Conservation (phyloP, 2,888 invertebrate genomes). For the Epinotia nisella region DNA sequence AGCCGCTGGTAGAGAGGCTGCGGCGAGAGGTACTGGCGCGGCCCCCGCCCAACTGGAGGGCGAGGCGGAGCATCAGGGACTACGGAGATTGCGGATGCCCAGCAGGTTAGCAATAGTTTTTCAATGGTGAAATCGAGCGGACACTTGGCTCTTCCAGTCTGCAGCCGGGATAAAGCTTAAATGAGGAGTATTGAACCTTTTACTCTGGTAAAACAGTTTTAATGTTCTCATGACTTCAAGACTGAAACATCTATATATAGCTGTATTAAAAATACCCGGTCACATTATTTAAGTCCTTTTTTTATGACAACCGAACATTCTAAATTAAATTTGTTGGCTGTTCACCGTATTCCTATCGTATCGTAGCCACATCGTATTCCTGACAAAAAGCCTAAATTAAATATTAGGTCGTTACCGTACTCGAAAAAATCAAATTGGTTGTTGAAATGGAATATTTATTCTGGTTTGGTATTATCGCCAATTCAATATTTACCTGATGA, state of each 20-base stretch:
- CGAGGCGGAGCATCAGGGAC: constrained; percentile 81
- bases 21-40: constrained; percentile 81
- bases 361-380: constrained; percentile 21
- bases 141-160: no score
- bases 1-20: constrained; percentile 83
- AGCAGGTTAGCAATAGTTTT: constrained; percentile 82
- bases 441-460: constrained; percentile 29
- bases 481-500: constrained; percentile 58
- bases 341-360: background rate
- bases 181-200: background rate
- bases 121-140: no score
- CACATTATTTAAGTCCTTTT: background rate
- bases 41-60: constrained; percentile 67
- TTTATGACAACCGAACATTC: background rate
- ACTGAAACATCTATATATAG: background rate
- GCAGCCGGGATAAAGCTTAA: background rate
- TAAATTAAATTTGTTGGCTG: constrained; percentile 20
- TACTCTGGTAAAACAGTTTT: no score
- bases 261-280: background rate
- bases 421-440: constrained; percentile 27
- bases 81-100: constrained; percentile 89
- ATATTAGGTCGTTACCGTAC: constrained; percentile 28
- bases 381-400: constrained; percentile 29
- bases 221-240: no score
- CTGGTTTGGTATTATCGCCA: constrained; percentile 52